Evolutionary conservation across 2,888 invertebrate species (phyloP), one percentile per base, ranked within the genome.

Genomic region (Ischnus inquisitorius): DNA sequence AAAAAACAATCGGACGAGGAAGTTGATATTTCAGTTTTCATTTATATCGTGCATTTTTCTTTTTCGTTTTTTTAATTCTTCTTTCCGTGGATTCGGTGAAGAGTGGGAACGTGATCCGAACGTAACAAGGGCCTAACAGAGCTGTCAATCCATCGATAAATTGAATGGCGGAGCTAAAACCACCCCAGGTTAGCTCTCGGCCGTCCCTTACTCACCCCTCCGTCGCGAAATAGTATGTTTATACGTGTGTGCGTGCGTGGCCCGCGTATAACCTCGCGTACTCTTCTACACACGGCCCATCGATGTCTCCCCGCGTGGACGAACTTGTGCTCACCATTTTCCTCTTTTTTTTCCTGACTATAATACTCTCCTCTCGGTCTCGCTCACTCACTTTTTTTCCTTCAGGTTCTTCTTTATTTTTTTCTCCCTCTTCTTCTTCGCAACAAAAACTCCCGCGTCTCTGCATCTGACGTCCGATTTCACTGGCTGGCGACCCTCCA

Each of bases 71-170:
- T 46, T 76, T 57, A 69, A 62, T 76, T 68, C 60, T 67, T 60
- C 46, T 72, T 79, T 77, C 65, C 60, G 12, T 34, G 22, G 10
- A 25, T n/a, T 8, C 25, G 10, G 41, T 71, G 60, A 74, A 84
- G 82, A 72, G 80, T 82, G 79, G 85, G 75, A 88, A 88, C 83
- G 86, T 87, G 87, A 87, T 87, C 69, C 85, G 67, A 79, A 88
- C 88, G 91, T 92, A 92, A 92, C 92, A 91, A 92, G 92, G 89
- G 89, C 90, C 92, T 92, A 92, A 92, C 92, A 92, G 92, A 92
- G 92, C 92, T 92, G 92, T 92, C 92, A 92, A 92, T 92, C 92
- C 90, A 88, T 90, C 92, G 91, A 92, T 92, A 92, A 92, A 92
- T 92, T 92, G 92, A 92, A 92, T 92, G 90, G 92, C 90, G 89